Base-by-base conservation (phyloP, 2,797 vertebrate species). In the Steatocranus sp. region DNA sequence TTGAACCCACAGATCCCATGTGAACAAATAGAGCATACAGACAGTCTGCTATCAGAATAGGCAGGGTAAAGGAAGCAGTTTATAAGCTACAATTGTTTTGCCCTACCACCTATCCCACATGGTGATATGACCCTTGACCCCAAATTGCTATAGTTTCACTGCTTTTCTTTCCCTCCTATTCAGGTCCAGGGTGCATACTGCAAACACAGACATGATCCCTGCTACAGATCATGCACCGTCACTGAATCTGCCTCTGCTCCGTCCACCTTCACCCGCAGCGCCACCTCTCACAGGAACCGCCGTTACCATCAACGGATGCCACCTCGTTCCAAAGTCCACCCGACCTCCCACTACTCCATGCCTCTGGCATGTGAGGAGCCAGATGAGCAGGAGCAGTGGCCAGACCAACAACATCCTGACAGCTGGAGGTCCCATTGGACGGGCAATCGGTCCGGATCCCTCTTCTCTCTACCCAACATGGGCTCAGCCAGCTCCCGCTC, bases 401-500 rank as follows among this genome's bases (percentile, higher is more conserved):
- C 63, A 2, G 84, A 90, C 25, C 88, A 25, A 27, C 81, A 82
- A 27, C 78, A 84, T 5, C 78, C 80, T 3, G 92, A 94, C 25
- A n/a, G 68, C 8, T 90, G 84, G 81, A 91, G 83, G 61, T 11
- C 63, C n/a, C 88, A 87, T 5, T 94, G 96, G 94, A 93, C 93
- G 8, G 96, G 96, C 87, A 94, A 95, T 49, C 95, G 94, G 36
- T 97, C 97, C 23, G 95, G 93, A 58, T 99, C 98, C 43, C 92
- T 98, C n/a, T 97, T 97, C 87, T 98, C 97, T 53, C 93, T 99
- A 53, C 97, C 97, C 20, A 96, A 96, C 2, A 18, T 90, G 43
- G 92, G 91, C 76, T 86, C 88, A 70, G 87, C 83, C 51, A 92
- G 94, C 58, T 93, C 90, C 58, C 93, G 89, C 46, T 95, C 95